Conservation (phyloP, 2,888 invertebrate species). For the Ormyrus pomaceus region DNA sequence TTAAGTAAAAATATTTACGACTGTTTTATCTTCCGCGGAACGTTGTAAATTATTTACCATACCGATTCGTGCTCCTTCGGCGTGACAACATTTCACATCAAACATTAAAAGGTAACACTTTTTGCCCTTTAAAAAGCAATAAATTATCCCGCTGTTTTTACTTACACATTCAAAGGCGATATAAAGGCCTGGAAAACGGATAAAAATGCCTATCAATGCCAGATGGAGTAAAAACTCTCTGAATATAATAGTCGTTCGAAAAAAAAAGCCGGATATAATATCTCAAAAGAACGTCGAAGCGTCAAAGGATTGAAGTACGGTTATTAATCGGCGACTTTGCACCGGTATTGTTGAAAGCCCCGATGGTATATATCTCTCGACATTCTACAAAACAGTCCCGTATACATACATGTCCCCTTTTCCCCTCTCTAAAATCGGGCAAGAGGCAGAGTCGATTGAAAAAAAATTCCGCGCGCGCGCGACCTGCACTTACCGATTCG, state of each 20-base stretch:
- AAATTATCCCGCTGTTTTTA: no score
- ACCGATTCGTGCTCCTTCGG: no score
- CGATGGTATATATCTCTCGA: background rate
- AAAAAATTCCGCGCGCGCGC: slow-evolving; percentile 45
- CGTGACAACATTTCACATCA: no score
- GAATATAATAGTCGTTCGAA: slow-evolving; percentile 25
- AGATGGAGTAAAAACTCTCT: slow-evolving; percentile 7
- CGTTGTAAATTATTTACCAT: no score
- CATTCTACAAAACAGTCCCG: background rate
- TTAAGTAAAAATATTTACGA: no score
- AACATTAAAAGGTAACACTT: no score
- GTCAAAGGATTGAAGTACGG: slow-evolving; percentile 37
- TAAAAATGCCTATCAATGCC: slow-evolving; percentile 12
- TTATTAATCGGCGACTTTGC: slow-evolving; percentile 27
- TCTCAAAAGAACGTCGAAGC: slow-evolving; percentile 5
- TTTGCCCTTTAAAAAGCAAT: no score
- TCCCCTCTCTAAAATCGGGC: background rate
- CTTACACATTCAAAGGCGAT: background rate
- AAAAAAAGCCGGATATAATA: slow-evolving; percentile 7
- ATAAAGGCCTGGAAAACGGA: slow-evolving; percentile 2
- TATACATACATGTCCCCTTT: background rate
- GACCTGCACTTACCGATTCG: slow-evolving; percentile 22
- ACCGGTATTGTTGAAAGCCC: slow-evolving; percentile 14
- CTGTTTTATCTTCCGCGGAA: no score
- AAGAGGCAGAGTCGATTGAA: slow-evolving; percentile 25